A percentile compares a stretch with the other conserved stretches of the same genome.
Evolutionary conservation across 2,888 invertebrate genomes (phyloP).

Genomic region (Hyppa rectilinea): DNA sequence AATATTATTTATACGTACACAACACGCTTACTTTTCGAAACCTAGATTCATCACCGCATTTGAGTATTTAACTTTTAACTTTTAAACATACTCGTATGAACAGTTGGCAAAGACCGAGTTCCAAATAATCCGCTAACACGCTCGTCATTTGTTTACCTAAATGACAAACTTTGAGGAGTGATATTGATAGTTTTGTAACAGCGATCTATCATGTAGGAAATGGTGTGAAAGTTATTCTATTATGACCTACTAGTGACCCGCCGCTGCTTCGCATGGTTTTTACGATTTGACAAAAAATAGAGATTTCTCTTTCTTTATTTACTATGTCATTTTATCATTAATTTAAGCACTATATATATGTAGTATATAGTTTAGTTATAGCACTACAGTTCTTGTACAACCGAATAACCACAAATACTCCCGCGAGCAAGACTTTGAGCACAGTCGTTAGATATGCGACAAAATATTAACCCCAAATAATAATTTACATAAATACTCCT

Average conservation of each 20-base stretch:
- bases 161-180: constrained; percentile 32
- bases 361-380: no score
- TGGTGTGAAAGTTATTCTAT: constrained; percentile 14
- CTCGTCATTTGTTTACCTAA: constrained; percentile 34
- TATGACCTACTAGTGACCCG: constrained; percentile 1
- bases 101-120: not conserved
- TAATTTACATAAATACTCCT: not conserved
- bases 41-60: not conserved
- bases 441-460: not conserved
- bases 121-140: constrained; percentile 27
- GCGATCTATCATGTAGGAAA: constrained; percentile 38
- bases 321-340: no score
- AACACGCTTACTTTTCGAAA: not conserved
- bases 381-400: no score
- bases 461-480: not conserved
- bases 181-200: constrained; percentile 44
- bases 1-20: not conserved
- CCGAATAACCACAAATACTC: no score
- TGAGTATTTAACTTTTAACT: not conserved
- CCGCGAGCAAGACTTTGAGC: not conserved
- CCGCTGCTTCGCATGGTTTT: not conserved
- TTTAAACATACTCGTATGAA: not conserved
- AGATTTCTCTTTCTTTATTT: no score
- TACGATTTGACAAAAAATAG: not conserved
- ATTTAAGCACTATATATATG: no score